Percentiles rank a stretch among this genome's conserved stretches.
phyloP scores from a whole-genome alignment of 2,797 vertebrate species.

The Sebastiscus albofasciatus region DNA sequence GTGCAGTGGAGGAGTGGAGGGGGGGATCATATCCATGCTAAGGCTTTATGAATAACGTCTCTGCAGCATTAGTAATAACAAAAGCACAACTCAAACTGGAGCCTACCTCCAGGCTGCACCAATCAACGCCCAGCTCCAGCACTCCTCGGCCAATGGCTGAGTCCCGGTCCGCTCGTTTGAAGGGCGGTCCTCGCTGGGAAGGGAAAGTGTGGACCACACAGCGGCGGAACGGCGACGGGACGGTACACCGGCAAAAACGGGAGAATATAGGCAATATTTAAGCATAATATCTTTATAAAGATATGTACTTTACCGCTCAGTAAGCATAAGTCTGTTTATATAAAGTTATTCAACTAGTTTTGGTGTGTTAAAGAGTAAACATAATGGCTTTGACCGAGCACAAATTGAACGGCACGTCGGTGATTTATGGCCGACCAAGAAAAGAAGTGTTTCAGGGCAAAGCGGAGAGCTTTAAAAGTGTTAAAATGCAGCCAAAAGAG shows the following conservation, averaged over 20 bases:
- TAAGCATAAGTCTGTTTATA: background rate
- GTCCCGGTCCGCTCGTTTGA: slow-evolving; percentile 53
- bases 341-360: background rate
- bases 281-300: background rate
- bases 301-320: background rate
- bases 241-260: background rate
- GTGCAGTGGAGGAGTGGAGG: background rate
- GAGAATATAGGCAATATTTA: background rate
- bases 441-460: slow-evolving; percentile 49
- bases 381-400: slow-evolving; percentile 70
- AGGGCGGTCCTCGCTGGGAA: slow-evolving; percentile 74
- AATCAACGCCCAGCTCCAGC: slow-evolving; percentile 71
- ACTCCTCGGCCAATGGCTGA: slow-evolving; percentile 73
- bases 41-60: slow-evolving; percentile 78
- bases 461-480: slow-evolving; percentile 26
- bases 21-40: slow-evolving; percentile 20
- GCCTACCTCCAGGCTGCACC: slow-evolving; percentile 54
- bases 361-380: background rate
- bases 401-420: slow-evolving; percentile 61
- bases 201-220: slow-evolving; percentile 59
- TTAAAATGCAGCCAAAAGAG: slow-evolving; percentile 69
- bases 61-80: slow-evolving; percentile 72
- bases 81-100: slow-evolving; percentile 83
- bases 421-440: slow-evolving; percentile 52
- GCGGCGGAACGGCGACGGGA: slow-evolving; percentile 1